These are phyloP conservation scores for Cyrtonyx montezumae DNA, from an alignment of 2,113 vertebrate species.

Conservation along the genomic window DNA sequence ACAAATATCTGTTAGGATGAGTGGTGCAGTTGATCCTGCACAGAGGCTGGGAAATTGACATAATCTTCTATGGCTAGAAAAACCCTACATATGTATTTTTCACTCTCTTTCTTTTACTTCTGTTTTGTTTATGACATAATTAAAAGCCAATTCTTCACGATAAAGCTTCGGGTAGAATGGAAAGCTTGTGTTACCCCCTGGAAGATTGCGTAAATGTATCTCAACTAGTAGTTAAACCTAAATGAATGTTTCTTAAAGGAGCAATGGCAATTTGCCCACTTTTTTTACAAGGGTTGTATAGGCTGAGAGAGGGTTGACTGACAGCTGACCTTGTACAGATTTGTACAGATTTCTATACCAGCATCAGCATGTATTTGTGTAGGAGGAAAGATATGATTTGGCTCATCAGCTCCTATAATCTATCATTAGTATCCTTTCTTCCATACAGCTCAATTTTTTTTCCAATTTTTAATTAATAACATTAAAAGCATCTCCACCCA, in stretches of 20 bases:
- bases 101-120: neutral
- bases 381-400: conserved; percentile 17
- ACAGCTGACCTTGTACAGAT: conserved; percentile 5
- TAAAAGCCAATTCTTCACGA: neutral
- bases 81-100: neutral
- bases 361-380: conserved; percentile 17
- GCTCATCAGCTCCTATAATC: neutral
- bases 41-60: neutral
- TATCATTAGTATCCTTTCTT: neutral
- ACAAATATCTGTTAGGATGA: neutral
- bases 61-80: neutral
- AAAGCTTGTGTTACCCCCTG: conserved; percentile 13
- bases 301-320: neutral
- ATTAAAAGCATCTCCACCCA: conserved; percentile 27
- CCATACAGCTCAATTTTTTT: neutral
- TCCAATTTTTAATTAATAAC: conserved; percentile 58
- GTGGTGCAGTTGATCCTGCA: neutral
- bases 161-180: neutral
- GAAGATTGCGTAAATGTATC: conserved; percentile 21
- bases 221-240: neutral
- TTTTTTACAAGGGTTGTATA: neutral
- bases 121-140: neutral
- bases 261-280: conserved; percentile 18
- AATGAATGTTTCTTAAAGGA: neutral
- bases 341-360: neutral